Evolutionary conservation across 2,113 vertebrate genomes (phyloP), one percentile per base, ranked within the genome.

Genomic region (Leptobrachium ailaonicum): DNA sequence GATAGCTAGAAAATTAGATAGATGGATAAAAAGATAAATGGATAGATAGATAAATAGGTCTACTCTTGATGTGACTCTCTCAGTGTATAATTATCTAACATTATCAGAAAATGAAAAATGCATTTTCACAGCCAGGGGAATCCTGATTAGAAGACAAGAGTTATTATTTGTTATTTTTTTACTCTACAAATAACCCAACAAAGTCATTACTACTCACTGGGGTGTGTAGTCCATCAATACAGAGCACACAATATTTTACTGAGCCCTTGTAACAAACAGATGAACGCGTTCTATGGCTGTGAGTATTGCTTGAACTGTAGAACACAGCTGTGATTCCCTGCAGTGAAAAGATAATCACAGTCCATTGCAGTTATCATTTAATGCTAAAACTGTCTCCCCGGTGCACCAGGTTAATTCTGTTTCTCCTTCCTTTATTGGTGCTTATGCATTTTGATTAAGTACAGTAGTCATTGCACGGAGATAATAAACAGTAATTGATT

Each of bases 401-500:
- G 20, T 0, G 0, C 75, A 60, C 66, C 40, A 40, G 63, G 43
- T 73, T 83, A 71, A 72, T 77, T 84, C 83, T 69, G 71, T 77
- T 72, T 77, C 62, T 32, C 73, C 78, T 47, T 84, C 83, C 20
- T 6, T 56, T 79, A 64, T 86, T 83, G 66, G 56, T 68, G 5
- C 82, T 87, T 77, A 50, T 83, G 14, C 10, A n/a, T 79, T 77
- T 76, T 83, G 72, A 82, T 81, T 82, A 84, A 82, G 64, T 64
- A 43, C 41, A 72, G 32, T 76, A 83, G 74, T 74, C 80, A 0
- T 32, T 58, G 58, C 2, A 47, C 14, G 71, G 43, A 20, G 58
- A 71, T 67, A 77, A 83, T 79, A 83, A 86, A 44, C 73, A 86
- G 54, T 79, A 83, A 85, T 81, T 86, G 78, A 67, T 66, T 66